A percentile compares a stretch with the other conserved stretches of the same genome.
These are phyloP conservation scores for Pseudopleuronectes americanus DNA, from an alignment of 2,797 vertebrate genomes.

Conservation along the genomic window DNA sequence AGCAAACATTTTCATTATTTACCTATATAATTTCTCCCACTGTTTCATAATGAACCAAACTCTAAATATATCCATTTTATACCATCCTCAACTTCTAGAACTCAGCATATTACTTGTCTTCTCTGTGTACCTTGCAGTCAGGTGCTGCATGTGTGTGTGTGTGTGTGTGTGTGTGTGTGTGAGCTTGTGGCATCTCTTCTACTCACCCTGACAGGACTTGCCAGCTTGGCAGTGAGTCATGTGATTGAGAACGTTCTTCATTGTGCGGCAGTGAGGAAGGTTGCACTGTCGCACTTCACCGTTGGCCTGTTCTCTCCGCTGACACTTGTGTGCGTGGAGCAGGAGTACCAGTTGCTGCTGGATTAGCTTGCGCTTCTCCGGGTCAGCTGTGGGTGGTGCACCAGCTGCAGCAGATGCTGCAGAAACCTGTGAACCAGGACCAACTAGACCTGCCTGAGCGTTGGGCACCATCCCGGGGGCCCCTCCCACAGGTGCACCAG, in stretches of 20 bases:
- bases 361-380: constrained; percentile 98
- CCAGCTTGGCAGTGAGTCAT: constrained; percentile 99
- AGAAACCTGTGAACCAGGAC: constrained; percentile 82
- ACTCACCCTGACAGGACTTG: constrained; percentile 97
- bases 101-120: background rate
- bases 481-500: constrained; percentile 71
- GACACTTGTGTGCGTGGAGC: constrained; percentile 97
- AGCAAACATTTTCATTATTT: background rate
- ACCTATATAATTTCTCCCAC: background rate
- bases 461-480: constrained; percentile 78
- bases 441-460: constrained; percentile 83
- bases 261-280: constrained; percentile 96
- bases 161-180: background rate
- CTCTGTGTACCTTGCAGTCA: background rate
- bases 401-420: constrained; percentile 88
- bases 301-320: constrained; percentile 95
- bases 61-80: background rate
- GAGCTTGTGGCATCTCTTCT: constrained; percentile 1
- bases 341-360: constrained; percentile 97
- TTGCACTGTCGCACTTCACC: constrained; percentile 96
- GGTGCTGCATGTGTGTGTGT: background rate
- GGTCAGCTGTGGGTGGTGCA: constrained; percentile 94
- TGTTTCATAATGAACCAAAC: background rate
- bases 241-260: constrained; percentile 99
- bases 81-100: background rate